A percentile compares a stretch with the other conserved stretches of the same genome.
Conservation (phyloP, 1,140 invertebrate species). For the Microplitis demolitor region DNA sequence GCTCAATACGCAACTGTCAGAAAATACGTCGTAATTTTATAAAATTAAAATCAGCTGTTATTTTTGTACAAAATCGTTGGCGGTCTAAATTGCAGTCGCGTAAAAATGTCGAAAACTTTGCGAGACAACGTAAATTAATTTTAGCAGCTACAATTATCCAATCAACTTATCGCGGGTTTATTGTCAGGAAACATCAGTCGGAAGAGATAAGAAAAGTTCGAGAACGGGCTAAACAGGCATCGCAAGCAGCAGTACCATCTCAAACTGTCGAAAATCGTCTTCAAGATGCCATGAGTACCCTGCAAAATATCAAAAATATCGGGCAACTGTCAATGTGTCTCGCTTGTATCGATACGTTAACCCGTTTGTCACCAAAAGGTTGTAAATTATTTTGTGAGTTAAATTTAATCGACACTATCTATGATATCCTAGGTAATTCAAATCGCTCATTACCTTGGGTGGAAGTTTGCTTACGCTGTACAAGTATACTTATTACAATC, state of each 20-base stretch:
- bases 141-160: slow-evolving; percentile 69
- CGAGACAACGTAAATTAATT: slow-evolving; percentile 52
- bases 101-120: slow-evolving; percentile 45
- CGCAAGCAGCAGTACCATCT: slow-evolving; percentile 46
- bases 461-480: slow-evolving; percentile 44
- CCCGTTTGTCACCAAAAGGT: slow-evolving; percentile 43
- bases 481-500: slow-evolving; percentile 52
- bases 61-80: slow-evolving; percentile 52
- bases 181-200: slow-evolving; percentile 51
- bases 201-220: slow-evolving; percentile 54
- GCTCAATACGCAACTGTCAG: slow-evolving; percentile 41
- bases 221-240: slow-evolving; percentile 58
- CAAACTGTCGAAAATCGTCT: slow-evolving; percentile 39
- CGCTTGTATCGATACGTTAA: slow-evolving; percentile 48
- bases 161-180: slow-evolving; percentile 69
- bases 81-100: slow-evolving; percentile 46
- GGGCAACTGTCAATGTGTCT: slow-evolving; percentile 46
- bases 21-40: slow-evolving; percentile 38
- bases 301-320: slow-evolving; percentile 35
- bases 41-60: slow-evolving; percentile 34
- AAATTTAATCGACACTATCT: slow-evolving; percentile 44
- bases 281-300: slow-evolving; percentile 35
- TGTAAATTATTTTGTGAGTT: slow-evolving; percentile 44
- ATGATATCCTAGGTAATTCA: slow-evolving; percentile 39
- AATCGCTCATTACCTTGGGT: slow-evolving; percentile 55